Evolutionary conservation across 2,888 invertebrate genomes (phyloP), one percentile per base, ranked within the genome.

Genomic region (Amphipoea lucens): DNA sequence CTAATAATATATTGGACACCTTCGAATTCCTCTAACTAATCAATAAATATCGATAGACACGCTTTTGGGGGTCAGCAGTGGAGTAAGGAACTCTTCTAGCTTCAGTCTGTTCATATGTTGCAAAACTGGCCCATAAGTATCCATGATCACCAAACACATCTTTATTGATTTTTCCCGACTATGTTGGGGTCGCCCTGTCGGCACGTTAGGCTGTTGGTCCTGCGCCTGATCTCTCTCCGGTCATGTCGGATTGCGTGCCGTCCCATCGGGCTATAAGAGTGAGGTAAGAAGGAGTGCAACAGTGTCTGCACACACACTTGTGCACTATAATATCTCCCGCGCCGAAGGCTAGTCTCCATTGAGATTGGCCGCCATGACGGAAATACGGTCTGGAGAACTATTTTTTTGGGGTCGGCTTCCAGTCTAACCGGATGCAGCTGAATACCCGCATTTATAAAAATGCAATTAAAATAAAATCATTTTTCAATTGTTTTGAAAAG

Each of bases 1-100:
- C 48, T 67, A n/a, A 17, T 72, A 74, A 71, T 81, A 54, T 81
- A 67, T 77, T 76, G 66, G 29, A 54, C 72, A 72, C 77, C 82
- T 80, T 84, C 70, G 70, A 74, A 60, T 84, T 75, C 67, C 54
- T 77, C 51, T 54, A 77, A 77, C 51, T 45, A 77, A 79, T 75
- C 48, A 51, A 81, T 77, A 70, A 70, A 71, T 65, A 78, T 79
- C 11, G 57, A 51, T 9, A 63, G 67, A 42, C 20, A 77, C 62
- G 73, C 67, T 77, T 78, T 71, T 76, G 20, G 60, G 40, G 51
- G 40, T 62, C 67, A 2, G 14, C 70, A n/a, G 40, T 48, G 4
- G 11, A 45, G 11, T 4, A 45, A 14, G 6, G 1, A 23, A 23
- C 0, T 62, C 4, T 36, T 69, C 23, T 42, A 54, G 36, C 1